Evolutionary conservation across 2,797 vertebrate genomes (phyloP).

Genomic region (Gambusia yucatana): DNA sequence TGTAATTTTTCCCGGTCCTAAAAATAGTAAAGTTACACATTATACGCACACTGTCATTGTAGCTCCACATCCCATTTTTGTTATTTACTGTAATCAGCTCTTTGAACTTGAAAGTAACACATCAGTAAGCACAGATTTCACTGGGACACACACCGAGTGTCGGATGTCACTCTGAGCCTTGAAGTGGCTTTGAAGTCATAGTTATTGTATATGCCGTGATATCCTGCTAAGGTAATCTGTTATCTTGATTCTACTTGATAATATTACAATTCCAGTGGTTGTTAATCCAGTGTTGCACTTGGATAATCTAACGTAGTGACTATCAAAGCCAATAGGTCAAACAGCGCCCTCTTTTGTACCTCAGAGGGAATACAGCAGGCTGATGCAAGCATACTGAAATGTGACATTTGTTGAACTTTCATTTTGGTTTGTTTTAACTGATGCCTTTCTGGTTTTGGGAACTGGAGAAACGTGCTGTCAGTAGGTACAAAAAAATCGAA

Average conservation of each 20-base stretch:
- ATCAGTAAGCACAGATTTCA: not conserved
- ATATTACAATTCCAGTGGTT: not conserved
- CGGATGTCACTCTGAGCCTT: not conserved
- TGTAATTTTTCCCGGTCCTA: fast-evolving
- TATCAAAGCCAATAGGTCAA: not conserved
- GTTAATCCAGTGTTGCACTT: not conserved
- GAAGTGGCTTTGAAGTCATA: not conserved
- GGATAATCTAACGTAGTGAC: not conserved
- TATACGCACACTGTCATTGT: fast-evolving
- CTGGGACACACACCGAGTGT: not conserved
- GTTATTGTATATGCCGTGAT: not conserved
- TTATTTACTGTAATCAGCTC: not conserved
- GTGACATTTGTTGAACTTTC: not conserved
- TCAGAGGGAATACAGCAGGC: constrained; percentile 48
- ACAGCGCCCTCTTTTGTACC: constrained; percentile 52
- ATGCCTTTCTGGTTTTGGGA: not conserved
- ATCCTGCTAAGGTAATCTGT: not conserved
- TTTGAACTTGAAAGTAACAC: constrained; percentile 10
- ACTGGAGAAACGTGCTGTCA: not conserved
- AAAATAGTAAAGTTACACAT: fast-evolving
- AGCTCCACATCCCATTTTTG: fast-evolving
- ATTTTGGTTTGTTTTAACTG: not conserved
- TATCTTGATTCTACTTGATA: fast-evolving
- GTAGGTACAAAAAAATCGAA: not conserved
- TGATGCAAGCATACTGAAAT: constrained; percentile 82